Evolutionary conservation across 1,140 invertebrate genomes (phyloP).

Genomic region (Anastatus disparis): DNA sequence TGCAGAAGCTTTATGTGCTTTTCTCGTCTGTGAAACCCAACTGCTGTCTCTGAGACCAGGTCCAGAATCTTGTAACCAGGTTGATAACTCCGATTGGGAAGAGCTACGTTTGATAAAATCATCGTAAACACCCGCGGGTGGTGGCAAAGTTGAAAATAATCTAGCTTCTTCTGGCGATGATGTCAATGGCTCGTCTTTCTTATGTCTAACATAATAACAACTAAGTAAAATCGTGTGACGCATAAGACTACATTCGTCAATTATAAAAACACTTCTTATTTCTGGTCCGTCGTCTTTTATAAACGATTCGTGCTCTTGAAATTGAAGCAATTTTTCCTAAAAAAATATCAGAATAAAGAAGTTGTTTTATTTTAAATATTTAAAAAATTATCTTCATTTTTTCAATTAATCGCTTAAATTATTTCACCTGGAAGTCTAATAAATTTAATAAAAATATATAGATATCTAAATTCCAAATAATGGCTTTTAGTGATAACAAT

Average conservation of each 20-base stretch:
- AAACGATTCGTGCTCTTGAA: conserved; percentile 49
- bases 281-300: conserved; percentile 12
- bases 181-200: conserved; percentile 39
- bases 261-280: conserved; percentile 43
- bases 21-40: conserved; percentile 58
- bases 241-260: conserved; percentile 57
- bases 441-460: conserved; percentile 53
- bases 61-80: conserved; percentile 51
- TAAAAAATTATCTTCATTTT: background rate
- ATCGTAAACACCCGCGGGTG: conserved; percentile 38
- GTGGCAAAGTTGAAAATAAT: conserved; percentile 56
- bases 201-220: conserved; percentile 54
- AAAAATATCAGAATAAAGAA: background rate
- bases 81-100: conserved; percentile 7
- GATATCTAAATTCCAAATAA: conserved; percentile 62
- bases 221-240: conserved; percentile 57
- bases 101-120: background rate
- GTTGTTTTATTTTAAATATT: too few species aligned
- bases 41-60: conserved; percentile 56
- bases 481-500: conserved; percentile 54
- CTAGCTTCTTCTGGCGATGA: conserved; percentile 48
- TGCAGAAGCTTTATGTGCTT: conserved; percentile 53
- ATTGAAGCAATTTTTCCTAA: conserved; percentile 56
- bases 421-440: conserved; percentile 59
- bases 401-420: background rate